These are phyloP conservation scores for Octonoba sinensis DNA, from an alignment of 2,888 invertebrate genomes.

Conservation along the genomic window DNA sequence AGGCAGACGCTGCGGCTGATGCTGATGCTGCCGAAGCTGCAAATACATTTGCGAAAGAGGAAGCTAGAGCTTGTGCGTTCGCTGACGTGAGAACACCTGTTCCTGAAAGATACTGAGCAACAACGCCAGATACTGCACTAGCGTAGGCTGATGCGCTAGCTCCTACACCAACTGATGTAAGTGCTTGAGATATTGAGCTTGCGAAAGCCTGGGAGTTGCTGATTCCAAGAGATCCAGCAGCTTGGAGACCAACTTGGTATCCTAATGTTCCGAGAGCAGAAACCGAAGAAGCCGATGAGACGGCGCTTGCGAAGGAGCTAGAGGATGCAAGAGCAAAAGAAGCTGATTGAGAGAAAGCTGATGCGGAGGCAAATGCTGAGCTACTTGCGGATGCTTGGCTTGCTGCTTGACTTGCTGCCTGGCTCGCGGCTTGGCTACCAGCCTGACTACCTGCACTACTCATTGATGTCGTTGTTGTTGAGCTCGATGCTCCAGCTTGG, in stretches of 20 bases:
- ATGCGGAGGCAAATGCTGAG: background rate
- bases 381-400: background rate
- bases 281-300: conserved; percentile 21
- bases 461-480: conserved; percentile 9
- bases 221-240: conserved; percentile 4
- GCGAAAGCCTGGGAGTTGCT: conserved; percentile 4
- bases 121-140: background rate
- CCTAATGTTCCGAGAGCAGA: background rate
- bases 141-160: conserved; percentile 1
- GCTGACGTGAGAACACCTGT: background rate
- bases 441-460: conserved; percentile 13
- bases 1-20: background rate
- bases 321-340: conserved; percentile 12
- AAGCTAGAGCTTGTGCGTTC: conserved; percentile 13
- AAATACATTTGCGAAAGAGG: background rate
- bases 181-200: conserved; percentile 7
- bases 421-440: background rate
- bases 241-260: background rate
- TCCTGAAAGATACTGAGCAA: conserved; percentile 1
- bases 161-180: background rate
- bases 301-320: conserved; percentile 14
- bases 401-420: background rate
- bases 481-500: background rate
- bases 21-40: conserved; percentile 4
- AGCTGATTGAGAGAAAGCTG: conserved; percentile 10